Conservation (phyloP, 2,888 invertebrate genomes). For the Pyrrhosoma nymphula region DNA sequence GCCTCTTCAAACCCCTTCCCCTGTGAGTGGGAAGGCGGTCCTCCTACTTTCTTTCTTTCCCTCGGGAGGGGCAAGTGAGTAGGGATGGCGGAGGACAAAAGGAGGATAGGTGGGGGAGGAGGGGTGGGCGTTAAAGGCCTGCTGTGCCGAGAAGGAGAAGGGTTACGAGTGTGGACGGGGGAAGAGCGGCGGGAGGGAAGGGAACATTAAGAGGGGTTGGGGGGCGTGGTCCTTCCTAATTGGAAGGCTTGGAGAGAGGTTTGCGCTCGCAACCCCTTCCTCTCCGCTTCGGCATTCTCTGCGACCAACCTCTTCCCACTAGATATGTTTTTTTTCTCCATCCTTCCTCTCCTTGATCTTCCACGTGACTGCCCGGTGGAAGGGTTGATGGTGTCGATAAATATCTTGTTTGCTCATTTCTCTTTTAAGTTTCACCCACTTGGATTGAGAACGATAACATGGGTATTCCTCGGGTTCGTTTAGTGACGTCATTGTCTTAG, state of each 20-base stretch:
- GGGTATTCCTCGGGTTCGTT: too few relatives aligned
- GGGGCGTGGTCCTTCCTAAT: slow-evolving; percentile 26
- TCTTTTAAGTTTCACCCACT: neutral
- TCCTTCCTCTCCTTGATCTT: neutral
- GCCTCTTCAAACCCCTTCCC: neutral
- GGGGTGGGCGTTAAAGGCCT: neutral
- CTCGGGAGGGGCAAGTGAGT: neutral
- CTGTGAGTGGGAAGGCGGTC: neutral
- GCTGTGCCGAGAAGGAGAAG: neutral
- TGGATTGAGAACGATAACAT: neutral
- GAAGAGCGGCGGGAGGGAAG: neutral
- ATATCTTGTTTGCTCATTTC: neutral
- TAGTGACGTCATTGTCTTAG: too few relatives aligned
- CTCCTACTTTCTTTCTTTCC: neutral
- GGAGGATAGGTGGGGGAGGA: neutral
- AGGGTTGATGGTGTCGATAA: neutral
- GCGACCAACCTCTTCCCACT: neutral
- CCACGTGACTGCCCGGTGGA: neutral
- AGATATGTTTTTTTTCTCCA: neutral
- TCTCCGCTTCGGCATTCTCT: neutral
- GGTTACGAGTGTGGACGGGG: neutral
- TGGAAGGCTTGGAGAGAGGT: slow-evolving; percentile 7
- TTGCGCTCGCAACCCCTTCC: neutral
- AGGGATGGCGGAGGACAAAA: neutral
- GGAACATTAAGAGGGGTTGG: neutral